Percentiles rank a stretch among this genome's conserved stretches.
These are phyloP conservation scores for Xanthia icteritia DNA, from an alignment of 2,888 invertebrate species.

Conservation along the genomic window DNA sequence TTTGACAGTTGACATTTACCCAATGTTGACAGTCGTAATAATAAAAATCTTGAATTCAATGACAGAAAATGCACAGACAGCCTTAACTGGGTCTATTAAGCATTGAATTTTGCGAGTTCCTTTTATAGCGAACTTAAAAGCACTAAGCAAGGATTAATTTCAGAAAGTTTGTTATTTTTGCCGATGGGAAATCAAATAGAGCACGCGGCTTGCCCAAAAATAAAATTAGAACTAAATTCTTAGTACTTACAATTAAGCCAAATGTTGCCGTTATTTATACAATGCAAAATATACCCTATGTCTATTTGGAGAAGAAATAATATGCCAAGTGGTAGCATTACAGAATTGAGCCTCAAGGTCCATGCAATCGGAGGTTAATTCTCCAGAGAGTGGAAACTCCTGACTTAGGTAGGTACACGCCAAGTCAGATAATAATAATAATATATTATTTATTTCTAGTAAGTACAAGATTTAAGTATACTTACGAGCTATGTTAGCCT, in stretches of 20 bases:
- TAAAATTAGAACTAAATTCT: neutral
- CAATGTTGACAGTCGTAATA: no score
- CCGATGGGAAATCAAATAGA: neutral
- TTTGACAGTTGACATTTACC: no score
- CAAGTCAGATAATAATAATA: neutral
- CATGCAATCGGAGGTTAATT: neutral
- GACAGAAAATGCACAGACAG: neutral
- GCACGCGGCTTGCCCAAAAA: neutral
- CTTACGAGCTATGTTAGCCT: neutral
- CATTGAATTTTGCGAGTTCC: neutral
- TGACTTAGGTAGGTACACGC: neutral
- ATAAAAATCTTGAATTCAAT: neutral
- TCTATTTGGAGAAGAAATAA: neutral
- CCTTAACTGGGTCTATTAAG: neutral
- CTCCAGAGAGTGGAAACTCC: neutral
- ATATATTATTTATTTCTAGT: slow-evolving; percentile 5
- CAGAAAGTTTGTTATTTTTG: neutral
- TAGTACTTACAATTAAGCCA: neutral
- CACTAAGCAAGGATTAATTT: neutral
- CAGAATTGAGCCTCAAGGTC: neutral
- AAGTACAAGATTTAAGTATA: no score
- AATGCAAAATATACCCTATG: neutral
- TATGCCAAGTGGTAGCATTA: neutral
- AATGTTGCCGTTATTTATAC: neutral
- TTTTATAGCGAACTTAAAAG: neutral